phyloP scores from a whole-genome alignment of 2,113 vertebrate species.

The Tonatia bakeri region DNA sequence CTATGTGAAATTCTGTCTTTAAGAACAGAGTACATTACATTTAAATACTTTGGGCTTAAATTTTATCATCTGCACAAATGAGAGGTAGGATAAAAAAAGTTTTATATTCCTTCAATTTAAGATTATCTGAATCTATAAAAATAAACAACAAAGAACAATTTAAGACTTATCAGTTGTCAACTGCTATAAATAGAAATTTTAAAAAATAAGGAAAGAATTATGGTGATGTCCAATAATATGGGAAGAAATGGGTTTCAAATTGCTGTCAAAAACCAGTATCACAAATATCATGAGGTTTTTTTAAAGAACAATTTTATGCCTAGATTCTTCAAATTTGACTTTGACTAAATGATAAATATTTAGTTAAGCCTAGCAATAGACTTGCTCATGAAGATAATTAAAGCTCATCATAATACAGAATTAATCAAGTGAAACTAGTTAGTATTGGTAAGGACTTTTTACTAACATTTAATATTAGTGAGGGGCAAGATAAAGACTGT shows the following conservation, averaged over 20 bases:
- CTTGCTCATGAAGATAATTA: not conserved
- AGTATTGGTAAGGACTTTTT: not conserved
- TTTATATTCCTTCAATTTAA: not conserved
- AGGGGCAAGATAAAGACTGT: not conserved
- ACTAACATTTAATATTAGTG: not conserved
- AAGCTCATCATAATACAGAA: not conserved
- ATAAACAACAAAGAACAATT: not conserved
- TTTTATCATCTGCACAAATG: not conserved
- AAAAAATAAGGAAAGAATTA: not conserved
- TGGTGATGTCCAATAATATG: not conserved
- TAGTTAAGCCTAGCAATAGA: not conserved
- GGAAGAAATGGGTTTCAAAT: not conserved
- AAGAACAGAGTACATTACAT: not conserved
- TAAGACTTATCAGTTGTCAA: not conserved
- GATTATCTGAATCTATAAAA: not conserved
- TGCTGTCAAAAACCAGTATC: not conserved
- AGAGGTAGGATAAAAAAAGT: not conserved
- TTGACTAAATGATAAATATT: not conserved
- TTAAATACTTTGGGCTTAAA: not conserved
- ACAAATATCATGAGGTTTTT: not conserved
- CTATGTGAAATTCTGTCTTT: not conserved
- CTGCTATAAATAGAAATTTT: not conserved
- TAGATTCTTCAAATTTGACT: not conserved
- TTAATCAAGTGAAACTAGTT: not conserved
- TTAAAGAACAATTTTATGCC: not conserved